A percentile compares a stretch with the other conserved stretches of the same genome.
These are phyloP conservation scores for Syrphus vitripennis DNA, from an alignment of 2,888 invertebrate species.

Conservation along the genomic window DNA sequence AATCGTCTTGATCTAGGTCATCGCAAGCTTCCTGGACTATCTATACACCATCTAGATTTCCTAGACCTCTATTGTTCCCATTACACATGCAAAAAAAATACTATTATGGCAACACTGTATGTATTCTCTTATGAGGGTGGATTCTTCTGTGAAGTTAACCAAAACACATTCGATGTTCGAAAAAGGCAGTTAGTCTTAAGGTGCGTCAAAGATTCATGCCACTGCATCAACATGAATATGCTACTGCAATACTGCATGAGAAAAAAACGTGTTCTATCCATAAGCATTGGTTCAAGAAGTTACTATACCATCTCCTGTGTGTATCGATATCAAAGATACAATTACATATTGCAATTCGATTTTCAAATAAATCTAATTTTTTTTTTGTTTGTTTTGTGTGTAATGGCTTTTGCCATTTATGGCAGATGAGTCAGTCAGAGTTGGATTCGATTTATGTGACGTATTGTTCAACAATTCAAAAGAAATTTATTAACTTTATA, in stretches of 20 bases:
- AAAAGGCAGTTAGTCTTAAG: too few species aligned
- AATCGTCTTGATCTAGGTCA: too few species aligned
- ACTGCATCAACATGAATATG: constrained; percentile 14
- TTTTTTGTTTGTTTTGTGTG: neutral
- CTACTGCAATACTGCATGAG: constrained; percentile 14
- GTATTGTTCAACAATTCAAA: constrained; percentile 45
- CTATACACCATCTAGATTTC: too few species aligned
- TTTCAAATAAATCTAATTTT: constrained; percentile 42
- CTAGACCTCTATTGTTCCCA: too few species aligned
- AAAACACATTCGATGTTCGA: neutral
- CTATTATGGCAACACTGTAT: neutral
- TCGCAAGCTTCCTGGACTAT: too few species aligned
- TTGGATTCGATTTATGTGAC: constrained; percentile 56
- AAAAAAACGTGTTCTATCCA: neutral
- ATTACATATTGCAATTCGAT: constrained; percentile 34
- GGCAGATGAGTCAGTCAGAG: constrained; percentile 52
- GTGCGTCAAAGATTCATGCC: constrained; percentile 61
- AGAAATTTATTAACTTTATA: constrained; percentile 55
- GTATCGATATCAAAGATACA: constrained; percentile 47
- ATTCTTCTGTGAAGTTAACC: neutral
- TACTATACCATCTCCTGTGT: constrained; percentile 7
- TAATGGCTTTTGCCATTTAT: constrained; percentile 43
- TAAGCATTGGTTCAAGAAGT: neutral
- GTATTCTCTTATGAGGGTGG: constrained; percentile 48
- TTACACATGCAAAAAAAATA: too few species aligned